A percentile compares a stretch with the other conserved stretches of the same genome.
These are phyloP conservation scores for Yponomeuta sedellus DNA, from an alignment of 2,888 invertebrate genomes.

Conservation along the genomic window DNA sequence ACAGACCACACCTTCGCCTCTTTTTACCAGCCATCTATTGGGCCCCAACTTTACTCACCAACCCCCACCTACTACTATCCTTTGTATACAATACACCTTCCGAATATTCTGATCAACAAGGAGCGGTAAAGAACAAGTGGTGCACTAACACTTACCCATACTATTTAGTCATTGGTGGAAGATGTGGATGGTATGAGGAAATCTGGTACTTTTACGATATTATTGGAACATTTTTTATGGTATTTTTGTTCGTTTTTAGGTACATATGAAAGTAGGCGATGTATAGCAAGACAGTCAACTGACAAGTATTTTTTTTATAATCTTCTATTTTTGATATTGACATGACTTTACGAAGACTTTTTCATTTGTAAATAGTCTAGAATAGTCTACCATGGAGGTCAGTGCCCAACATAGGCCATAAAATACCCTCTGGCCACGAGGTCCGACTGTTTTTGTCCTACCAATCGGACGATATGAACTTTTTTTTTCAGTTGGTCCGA, in stretches of 20 bases:
- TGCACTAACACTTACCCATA: neutral
- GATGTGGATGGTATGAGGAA: neutral
- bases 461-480: too few relatives aligned
- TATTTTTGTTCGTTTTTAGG: neutral
- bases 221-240: neutral
- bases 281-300: neutral
- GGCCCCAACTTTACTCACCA: too few relatives aligned
- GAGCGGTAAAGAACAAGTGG: neutral
- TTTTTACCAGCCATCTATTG: too few relatives aligned
- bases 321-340: neutral
- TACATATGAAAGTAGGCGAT: neutral
- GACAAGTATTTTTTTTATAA: neutral
- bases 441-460: too few relatives aligned
- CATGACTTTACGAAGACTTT: neutral
- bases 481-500: too few relatives aligned
- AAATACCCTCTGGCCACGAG: too few relatives aligned
- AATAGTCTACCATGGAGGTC: too few relatives aligned
- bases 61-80: too few relatives aligned
- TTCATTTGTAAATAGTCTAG: neutral
- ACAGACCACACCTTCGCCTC: too few relatives aligned
- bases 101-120: too few relatives aligned
- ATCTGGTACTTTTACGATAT: neutral
- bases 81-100: too few relatives aligned
- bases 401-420: too few relatives aligned
- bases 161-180: neutral